These are phyloP conservation scores for Vanessa atalanta DNA, from an alignment of 1,140 invertebrate genomes.

Conservation along the genomic window DNA sequence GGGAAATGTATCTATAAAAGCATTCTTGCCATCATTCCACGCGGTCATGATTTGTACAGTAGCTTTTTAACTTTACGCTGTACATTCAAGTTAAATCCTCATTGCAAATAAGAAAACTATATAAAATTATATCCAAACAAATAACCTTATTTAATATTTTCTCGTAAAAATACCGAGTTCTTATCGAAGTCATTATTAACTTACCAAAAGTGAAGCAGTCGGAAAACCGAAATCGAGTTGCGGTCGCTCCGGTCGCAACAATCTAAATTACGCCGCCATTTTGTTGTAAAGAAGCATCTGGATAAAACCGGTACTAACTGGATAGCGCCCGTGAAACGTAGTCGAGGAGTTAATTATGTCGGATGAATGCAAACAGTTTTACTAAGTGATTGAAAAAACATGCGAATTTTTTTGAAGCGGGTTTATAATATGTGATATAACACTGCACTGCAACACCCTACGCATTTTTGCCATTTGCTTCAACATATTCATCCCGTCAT, in stretches of 20 bases:
- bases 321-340: conserved; percentile 22
- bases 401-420: no score
- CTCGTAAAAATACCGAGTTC: background rate
- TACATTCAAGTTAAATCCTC: no score
- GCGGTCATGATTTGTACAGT: no score
- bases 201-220: conserved; percentile 19
- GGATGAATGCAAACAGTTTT: background rate
- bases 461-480: no score
- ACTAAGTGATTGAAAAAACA: background rate
- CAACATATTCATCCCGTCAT: no score
- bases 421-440: no score
- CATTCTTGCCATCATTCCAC: no score
- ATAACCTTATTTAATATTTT: background rate
- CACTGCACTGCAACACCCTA: no score
- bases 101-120: no score
- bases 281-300: conserved; percentile 30
- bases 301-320: conserved; percentile 31
- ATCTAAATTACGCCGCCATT: conserved; percentile 35
- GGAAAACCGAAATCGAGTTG: conserved; percentile 34
- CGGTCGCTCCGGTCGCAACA: conserved; percentile 23
- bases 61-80: no score
- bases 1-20: no score
- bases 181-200: conserved; percentile 12
- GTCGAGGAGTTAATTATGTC: conserved; percentile 4
- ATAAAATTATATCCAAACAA: background rate